A percentile compares a stretch with the other conserved stretches of the same genome.
These are phyloP conservation scores for Nephrocerus scutellatus DNA, from an alignment of 2,888 invertebrate genomes.

Conservation along the genomic window DNA sequence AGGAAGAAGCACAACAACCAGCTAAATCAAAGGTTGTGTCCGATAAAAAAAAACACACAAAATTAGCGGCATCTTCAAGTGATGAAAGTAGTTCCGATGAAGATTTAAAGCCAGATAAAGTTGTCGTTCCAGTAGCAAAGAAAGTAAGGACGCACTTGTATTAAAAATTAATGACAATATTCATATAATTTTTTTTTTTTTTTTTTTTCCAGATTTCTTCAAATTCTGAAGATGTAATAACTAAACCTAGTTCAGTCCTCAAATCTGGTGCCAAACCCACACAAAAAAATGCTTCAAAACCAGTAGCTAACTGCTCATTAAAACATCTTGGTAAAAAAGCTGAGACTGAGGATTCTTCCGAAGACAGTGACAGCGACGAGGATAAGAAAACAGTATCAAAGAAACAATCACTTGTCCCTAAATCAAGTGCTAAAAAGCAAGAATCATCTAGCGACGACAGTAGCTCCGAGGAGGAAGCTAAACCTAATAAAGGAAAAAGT, in stretches of 20 bases:
- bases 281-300: slow-evolving; percentile 23
- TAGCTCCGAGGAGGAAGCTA: slow-evolving; percentile 35
- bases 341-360: slow-evolving; percentile 17
- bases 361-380: slow-evolving; percentile 25
- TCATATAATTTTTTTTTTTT: no score
- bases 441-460: slow-evolving; percentile 41
- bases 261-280: slow-evolving; percentile 25
- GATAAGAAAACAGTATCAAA: slow-evolving; percentile 19
- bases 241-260: slow-evolving; percentile 30
- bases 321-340: slow-evolving; percentile 7
- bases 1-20: slow-evolving; percentile 32
- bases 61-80: slow-evolving; percentile 24
- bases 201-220: slow-evolving; percentile 3
- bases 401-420: slow-evolving; percentile 11
- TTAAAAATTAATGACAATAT: no score
- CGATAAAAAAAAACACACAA: no score
- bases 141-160: slow-evolving; percentile 16
- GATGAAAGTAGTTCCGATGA: slow-evolving; percentile 47
- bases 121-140: background rate
- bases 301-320: slow-evolving; percentile 20
- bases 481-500: slow-evolving; percentile 14
- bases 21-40: slow-evolving; percentile 22
- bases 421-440: slow-evolving; percentile 22
- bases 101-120: slow-evolving; percentile 24
- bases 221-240: slow-evolving; percentile 7